These are phyloP conservation scores for Montipora efflorescens DNA, from an alignment of 64 coral and sea anemone genomes.

Conservation along the genomic window DNA sequence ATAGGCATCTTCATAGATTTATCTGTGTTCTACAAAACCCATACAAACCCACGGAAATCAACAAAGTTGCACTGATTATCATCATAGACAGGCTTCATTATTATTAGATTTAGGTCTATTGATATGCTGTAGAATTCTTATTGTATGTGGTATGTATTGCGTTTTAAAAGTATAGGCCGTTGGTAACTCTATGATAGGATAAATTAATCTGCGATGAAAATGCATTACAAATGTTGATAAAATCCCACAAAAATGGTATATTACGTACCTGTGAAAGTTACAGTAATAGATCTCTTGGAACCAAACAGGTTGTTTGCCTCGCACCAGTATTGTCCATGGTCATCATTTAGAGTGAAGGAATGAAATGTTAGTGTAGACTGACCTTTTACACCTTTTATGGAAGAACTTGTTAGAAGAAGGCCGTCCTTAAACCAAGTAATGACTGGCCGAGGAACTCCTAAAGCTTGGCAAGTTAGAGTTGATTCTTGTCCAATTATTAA, in stretches of 20 bases:
- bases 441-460: slow-evolving; percentile 28
- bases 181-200: too few species aligned
- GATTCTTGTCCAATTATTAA: background rate
- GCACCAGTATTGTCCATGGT: slow-evolving; percentile 34
- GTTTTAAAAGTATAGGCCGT: too few species aligned
- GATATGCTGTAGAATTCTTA: too few species aligned
- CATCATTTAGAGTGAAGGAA: background rate
- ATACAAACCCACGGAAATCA: too few species aligned
- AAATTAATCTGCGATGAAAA: too few species aligned
- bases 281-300: background rate
- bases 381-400: background rate
- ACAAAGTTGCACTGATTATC: too few species aligned
- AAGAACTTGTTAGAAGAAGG: background rate
- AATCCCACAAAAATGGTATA: background rate
- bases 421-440: slow-evolving; percentile 68
- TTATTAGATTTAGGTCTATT: too few species aligned
- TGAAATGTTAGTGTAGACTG: slow-evolving; percentile 18
- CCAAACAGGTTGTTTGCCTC: slow-evolving; percentile 19
- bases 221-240: too few species aligned
- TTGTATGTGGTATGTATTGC: too few species aligned
- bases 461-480: slow-evolving; percentile 44
- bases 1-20: too few species aligned
- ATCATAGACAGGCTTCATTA: too few species aligned
- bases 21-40: too few species aligned
- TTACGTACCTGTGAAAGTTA: background rate